Base-by-base conservation (phyloP, 64 coral and sea anemone species). In the Actinia tenebrosa region DNA sequence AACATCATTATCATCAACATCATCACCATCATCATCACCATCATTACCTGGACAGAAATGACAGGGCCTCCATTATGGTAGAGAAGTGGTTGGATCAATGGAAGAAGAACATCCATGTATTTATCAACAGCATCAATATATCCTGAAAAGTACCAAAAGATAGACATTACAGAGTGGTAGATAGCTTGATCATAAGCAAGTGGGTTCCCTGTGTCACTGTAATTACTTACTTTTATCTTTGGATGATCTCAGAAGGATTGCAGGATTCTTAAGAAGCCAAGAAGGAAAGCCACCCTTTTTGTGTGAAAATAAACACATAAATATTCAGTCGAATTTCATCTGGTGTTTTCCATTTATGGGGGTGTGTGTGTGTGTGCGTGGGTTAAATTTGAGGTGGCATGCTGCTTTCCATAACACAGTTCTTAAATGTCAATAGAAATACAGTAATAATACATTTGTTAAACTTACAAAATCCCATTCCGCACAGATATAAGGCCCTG, bases 31-130 rank as follows among this genome's bases (percentile, higher is more conserved):
- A 37, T 37, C 30, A 37, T 37, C 30, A 37, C 30, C 30, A 37
- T 26, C 5, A 17, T 60, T 77, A 91, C 89, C 89, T 91, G 89
- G 11, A 91, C 89, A 91, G 89, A 77, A 81, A 91, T 91, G 47
- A 91, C 72, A 25, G 89, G 89, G n/a, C 89, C 89, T 45, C 89
- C 89, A 87, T 91, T 91, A 7, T 77, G 71, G 52, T 91, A 91
- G 27, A 91, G 45, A 27, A 91, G 84, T 27, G 89, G 89, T 61
- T 66, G 71, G 18, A 89, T 71, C 27, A 59, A 87, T 87, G 90
- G 84, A 15, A 91, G 90, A 7, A 91, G 37, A 8, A 91, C 78
- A 72, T 85, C 55, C 90, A 91, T 91, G 71, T 84, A 91, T 60
- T 80, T 86, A 52, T 91, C 90, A 53, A 91, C 90, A 64, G 90